Evolutionary conservation across 2,113 vertebrate genomes (phyloP), one percentile per base, ranked within the genome.

Genomic region (Hoplias malabaricus): DNA sequence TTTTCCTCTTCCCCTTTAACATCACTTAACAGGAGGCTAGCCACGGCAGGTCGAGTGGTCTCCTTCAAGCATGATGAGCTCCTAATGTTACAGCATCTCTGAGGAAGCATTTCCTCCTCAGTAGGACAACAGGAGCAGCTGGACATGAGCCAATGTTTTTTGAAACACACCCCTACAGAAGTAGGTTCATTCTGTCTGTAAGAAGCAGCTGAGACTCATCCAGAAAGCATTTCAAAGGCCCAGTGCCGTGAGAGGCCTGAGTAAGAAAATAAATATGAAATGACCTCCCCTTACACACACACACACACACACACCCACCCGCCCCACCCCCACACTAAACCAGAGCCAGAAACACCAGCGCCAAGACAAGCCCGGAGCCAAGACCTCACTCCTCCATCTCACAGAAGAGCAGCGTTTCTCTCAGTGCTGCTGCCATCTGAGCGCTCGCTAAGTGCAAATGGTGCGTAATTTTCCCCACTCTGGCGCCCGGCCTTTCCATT

Each of bases 381-480:
- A 77, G n/a, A 67, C 46, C 57, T 62, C 72, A 54, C 71, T 77
- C 63, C 76, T 75, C 66, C 33, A 75, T 65, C 63, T 78, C 66
- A 56, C 74, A 66, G 70, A 74, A 80, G 63, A 76, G 33, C 68
- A 81, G 25, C 48, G 34, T 83, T 82, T 81, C 73, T 80, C 73
- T 86, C 75, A 68, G 73, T 77, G 65, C 36, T 25, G 48, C 40
- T 40, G 57, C 78, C 82, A 81, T 83, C 34, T 48, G 73, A 81
- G 61, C 57, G 81, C 71, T 69, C 75, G 68, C 80, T 61, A 71
- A 80, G 79, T 50, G 78, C 73, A 86, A 82, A 86, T 69, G 34
- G 84, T 53, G 59, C 63, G 59, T 79, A 77, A 83, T 87, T 79
- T 73, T 83, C 62, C 80, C 80, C 40, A 80, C 61, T 82, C 80